Evolutionary conservation across 2,113 vertebrate species (phyloP).

Genomic region (Poeciliopsis turrubarensis): DNA sequence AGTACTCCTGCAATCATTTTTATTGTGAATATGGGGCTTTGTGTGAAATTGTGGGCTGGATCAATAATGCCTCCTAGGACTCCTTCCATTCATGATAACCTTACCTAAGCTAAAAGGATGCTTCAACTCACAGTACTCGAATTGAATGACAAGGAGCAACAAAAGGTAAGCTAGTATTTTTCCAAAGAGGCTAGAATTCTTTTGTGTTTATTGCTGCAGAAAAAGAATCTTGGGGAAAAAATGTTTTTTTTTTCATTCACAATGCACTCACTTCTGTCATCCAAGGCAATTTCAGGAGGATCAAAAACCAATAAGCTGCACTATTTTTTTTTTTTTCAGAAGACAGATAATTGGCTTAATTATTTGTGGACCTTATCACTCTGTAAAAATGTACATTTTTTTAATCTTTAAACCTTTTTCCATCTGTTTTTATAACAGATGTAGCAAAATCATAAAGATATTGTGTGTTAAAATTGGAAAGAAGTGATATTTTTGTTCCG

Average conservation of each 20-base stretch:
- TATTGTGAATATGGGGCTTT: conserved; percentile 55
- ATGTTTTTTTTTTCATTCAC: conserved; percentile 2
- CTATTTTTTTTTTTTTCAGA: too few relatives aligned
- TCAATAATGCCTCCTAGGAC: conserved; percentile 68
- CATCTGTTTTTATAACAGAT: neutral
- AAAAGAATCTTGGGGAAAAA: conserved; percentile 38
- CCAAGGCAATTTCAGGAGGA: conserved; percentile 5
- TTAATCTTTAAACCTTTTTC: neutral
- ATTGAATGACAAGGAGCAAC: conserved; percentile 52
- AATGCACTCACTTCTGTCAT: conserved; percentile 1
- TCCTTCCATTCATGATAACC: conserved; percentile 66
- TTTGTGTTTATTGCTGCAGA: conserved; percentile 32
- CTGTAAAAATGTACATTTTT: neutral
- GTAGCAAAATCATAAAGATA: neutral
- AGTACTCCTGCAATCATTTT: conserved; percentile 54
- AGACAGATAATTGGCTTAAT: neutral
- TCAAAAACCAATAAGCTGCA: neutral
- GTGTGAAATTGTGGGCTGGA: conserved; percentile 62
- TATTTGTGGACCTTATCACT: neutral
- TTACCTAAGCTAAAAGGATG: conserved; percentile 47
- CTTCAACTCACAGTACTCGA: conserved; percentile 32
- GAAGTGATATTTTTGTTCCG: neutral
- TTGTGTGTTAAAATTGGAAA: neutral
- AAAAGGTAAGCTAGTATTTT: conserved; percentile 26
- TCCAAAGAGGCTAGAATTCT: conserved; percentile 12